A percentile compares a stretch with the other conserved stretches of the same genome.
Conservation (phyloP, 2,113 vertebrate species). For the Psophia crepitans region DNA sequence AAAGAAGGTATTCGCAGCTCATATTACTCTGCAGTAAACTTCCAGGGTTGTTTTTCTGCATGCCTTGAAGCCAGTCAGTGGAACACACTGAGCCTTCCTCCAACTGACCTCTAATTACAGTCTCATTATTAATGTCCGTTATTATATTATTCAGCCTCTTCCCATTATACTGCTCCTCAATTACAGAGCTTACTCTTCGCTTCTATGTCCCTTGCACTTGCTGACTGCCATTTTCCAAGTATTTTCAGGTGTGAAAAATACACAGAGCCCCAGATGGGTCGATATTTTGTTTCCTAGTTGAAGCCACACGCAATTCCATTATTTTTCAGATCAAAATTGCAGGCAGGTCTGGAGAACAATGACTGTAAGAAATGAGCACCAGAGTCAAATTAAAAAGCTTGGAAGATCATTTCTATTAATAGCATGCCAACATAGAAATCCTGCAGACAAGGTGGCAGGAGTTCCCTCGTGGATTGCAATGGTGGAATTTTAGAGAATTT, state of each 20-base stretch:
- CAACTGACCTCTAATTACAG: constrained; percentile 54
- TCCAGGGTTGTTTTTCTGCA: background rate
- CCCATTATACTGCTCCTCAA: constrained; percentile 36
- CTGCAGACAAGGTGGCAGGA: background rate
- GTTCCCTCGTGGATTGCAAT: background rate
- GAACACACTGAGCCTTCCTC: constrained; percentile 4
- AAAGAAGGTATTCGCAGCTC: background rate
- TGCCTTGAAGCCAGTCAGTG: constrained; percentile 7
- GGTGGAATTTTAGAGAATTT: background rate
- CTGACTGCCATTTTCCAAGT: background rate
- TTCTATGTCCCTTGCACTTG: background rate
- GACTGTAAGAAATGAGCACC: constrained; percentile 1
- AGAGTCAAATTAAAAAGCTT: constrained; percentile 38
- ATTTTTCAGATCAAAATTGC: constrained; percentile 64
- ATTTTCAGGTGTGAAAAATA: background rate
- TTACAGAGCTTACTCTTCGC: constrained; percentile 15
- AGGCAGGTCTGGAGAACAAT: background rate
- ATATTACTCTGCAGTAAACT: background rate
- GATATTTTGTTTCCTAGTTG: background rate
- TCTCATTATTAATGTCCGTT: constrained; percentile 47
- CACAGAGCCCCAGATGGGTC: background rate
- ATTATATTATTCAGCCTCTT: constrained; percentile 21
- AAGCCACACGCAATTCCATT: constrained; percentile 5
- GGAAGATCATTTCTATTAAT: constrained; percentile 37
- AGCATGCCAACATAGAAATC: background rate